phyloP scores from a whole-genome alignment of 2,113 vertebrate species.

The Anarrhichthys ocellatus region DNA sequence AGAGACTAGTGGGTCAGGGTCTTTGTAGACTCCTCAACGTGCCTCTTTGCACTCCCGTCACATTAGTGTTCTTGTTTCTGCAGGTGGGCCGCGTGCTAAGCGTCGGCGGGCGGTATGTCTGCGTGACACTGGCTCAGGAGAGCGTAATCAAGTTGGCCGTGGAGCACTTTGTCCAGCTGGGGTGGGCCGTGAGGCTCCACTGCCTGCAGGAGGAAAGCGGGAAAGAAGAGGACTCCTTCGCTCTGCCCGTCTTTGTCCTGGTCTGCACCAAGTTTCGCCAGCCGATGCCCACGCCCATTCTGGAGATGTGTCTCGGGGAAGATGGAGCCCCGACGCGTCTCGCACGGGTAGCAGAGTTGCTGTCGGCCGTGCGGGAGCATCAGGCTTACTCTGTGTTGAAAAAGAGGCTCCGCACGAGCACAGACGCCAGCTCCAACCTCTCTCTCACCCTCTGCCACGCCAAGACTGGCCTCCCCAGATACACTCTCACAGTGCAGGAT shows the following conservation, averaged over 20 bases:
- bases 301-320: slow-evolving; percentile 92
- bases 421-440: slow-evolving; percentile 67
- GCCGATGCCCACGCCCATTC: slow-evolving; percentile 83
- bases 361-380: slow-evolving; percentile 87
- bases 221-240: slow-evolving; percentile 81
- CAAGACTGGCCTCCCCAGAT: slow-evolving; percentile 87
- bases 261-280: slow-evolving; percentile 94
- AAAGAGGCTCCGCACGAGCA: slow-evolving; percentile 87
- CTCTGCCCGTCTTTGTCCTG: slow-evolving; percentile 90
- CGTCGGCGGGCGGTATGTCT: slow-evolving; percentile 93
- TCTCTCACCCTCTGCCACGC: slow-evolving; percentile 89
- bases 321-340: slow-evolving; percentile 87
- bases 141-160: slow-evolving; percentile 89
- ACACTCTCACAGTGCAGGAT: slow-evolving; percentile 92
- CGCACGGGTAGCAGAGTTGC: slow-evolving; percentile 77
- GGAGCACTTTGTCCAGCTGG: slow-evolving; percentile 89
- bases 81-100: slow-evolving; percentile 88
- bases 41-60: too few relatives aligned
- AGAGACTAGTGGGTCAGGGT: not conserved
- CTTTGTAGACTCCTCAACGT: too few relatives aligned
- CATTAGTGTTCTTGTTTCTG: slow-evolving; percentile 19
- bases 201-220: slow-evolving; percentile 79
- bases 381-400: slow-evolving; percentile 92
- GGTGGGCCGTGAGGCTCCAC: slow-evolving; percentile 94
- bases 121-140: slow-evolving; percentile 94